Conservation (phyloP, 2,888 invertebrate genomes). For the Eupeodes luniger region DNA sequence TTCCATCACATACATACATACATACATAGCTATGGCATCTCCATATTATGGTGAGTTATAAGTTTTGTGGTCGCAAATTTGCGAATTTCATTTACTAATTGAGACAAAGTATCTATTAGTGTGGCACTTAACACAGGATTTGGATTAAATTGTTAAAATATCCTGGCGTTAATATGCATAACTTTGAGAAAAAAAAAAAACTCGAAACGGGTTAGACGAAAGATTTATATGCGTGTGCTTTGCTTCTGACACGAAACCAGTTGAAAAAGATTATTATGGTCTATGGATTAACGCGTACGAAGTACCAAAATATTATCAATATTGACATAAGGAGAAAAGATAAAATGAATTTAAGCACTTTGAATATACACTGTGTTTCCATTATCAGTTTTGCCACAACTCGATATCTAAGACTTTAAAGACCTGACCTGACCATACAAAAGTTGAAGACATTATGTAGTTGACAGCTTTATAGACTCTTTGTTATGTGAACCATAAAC, state of each 20-base stretch:
- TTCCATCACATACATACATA: neutral
- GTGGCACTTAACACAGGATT: slow-evolving; percentile 67
- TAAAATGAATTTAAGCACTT: too few species aligned
- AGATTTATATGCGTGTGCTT: neutral
- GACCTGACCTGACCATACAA: too few species aligned
- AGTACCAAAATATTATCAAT: too few species aligned
- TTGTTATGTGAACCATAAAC: too few species aligned
- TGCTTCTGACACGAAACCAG: neutral
- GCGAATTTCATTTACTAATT: slow-evolving; percentile 72
- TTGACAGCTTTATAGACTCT: too few species aligned
- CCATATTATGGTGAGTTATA: slow-evolving; percentile 55
- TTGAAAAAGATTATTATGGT: neutral
- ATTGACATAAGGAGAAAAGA: too few species aligned
- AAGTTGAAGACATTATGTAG: too few species aligned
- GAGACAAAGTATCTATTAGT: slow-evolving; percentile 74
- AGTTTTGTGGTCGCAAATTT: slow-evolving; percentile 63
- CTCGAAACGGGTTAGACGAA: slow-evolving; percentile 19
- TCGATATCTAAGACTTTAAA: too few species aligned
- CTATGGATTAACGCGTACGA: neutral
- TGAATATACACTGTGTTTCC: too few species aligned
- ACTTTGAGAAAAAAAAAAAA: neutral
- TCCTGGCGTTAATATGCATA: slow-evolving; percentile 11
- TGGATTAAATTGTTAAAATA: slow-evolving; percentile 73
- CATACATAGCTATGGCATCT: slow-evolving; percentile 44
- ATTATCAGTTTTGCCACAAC: too few species aligned